These are phyloP conservation scores for Acropora tenuis DNA, from an alignment of 64 coral and sea anemone genomes.

Conservation along the genomic window DNA sequence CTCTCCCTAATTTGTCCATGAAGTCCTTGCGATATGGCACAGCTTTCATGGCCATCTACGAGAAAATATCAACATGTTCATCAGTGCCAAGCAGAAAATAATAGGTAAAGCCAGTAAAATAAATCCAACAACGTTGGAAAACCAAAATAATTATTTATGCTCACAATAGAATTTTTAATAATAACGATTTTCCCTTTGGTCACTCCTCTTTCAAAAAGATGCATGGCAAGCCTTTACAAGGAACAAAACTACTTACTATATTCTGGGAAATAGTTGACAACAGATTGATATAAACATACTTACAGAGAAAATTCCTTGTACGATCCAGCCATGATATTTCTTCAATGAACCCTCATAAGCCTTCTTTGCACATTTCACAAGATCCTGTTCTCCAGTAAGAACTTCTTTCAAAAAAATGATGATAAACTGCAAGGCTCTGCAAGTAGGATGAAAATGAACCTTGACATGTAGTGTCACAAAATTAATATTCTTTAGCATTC, in stretches of 20 bases:
- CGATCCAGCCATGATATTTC: conserved; percentile 92
- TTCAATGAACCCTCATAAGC: conserved; percentile 92
- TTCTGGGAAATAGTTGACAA: too few relatives aligned
- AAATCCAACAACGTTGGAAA: too few relatives aligned
- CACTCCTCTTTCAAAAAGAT: too few relatives aligned
- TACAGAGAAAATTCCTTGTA: conserved; percentile 92
- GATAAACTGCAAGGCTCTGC: conserved; percentile 89
- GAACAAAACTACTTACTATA: too few relatives aligned
- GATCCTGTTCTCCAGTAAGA: conserved; percentile 87
- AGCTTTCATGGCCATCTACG: conserved; percentile 77
- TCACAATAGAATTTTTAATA: too few relatives aligned
- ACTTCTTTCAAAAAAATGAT: conserved; percentile 85
- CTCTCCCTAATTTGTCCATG: conserved; percentile 48
- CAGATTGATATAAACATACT: conserved; percentile 25
- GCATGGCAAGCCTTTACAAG: too few relatives aligned
- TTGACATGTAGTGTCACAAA: too few relatives aligned
- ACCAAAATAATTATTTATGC: too few relatives aligned
- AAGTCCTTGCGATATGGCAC: conserved; percentile 90
- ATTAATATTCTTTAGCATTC: too few relatives aligned
- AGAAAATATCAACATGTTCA: not conserved
- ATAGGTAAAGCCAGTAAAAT: too few relatives aligned
- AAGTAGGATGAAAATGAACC: not conserved
- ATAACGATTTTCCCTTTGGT: too few relatives aligned
- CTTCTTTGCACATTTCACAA: conserved; percentile 89
- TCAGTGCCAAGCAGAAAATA: not conserved